A percentile compares a stretch with the other conserved stretches of the same genome.
These are phyloP conservation scores for Macrotis lagotis DNA, from an alignment of 2,113 vertebrate species.

Conservation along the genomic window DNA sequence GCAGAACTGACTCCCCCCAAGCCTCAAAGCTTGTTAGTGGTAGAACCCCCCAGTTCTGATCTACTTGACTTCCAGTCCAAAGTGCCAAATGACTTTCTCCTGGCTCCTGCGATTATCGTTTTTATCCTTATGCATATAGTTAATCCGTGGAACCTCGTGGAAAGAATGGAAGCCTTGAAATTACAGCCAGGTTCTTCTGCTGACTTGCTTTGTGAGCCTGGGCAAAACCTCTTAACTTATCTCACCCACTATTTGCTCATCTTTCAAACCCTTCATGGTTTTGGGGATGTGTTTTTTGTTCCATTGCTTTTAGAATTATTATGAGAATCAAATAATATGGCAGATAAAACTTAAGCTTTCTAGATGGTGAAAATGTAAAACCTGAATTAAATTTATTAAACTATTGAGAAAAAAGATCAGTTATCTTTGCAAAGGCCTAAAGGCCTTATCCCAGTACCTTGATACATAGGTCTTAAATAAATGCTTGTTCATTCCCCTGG, in stretches of 20 bases:
- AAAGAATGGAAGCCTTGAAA: not conserved
- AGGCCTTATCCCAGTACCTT: not conserved
- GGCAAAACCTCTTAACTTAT: not conserved
- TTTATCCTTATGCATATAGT: not conserved
- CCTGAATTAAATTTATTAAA: not conserved
- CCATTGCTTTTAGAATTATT: not conserved
- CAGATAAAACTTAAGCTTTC: no score
- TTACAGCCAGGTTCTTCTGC: not conserved
- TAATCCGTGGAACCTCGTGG: not conserved
- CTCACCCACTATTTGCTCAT: not conserved
- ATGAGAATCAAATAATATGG: no score
- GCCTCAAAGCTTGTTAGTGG: not conserved
- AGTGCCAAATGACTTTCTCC: not conserved
- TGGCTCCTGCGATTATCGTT: not conserved
- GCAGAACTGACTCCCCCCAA: not conserved
- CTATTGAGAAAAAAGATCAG: not conserved
- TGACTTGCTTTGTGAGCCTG: not conserved
- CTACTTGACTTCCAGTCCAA: not conserved
- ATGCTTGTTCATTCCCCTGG: not conserved
- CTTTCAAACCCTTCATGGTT: not conserved
- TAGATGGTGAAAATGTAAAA: not conserved
- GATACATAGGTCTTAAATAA: not conserved
- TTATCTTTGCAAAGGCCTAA: not conserved
- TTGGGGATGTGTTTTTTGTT: not conserved
- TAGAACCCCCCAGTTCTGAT: not conserved